Percentiles rank a stretch among this genome's conserved stretches.
phyloP scores from a whole-genome alignment of 1,140 invertebrate species.

The Spodoptera frugiperda region DNA sequence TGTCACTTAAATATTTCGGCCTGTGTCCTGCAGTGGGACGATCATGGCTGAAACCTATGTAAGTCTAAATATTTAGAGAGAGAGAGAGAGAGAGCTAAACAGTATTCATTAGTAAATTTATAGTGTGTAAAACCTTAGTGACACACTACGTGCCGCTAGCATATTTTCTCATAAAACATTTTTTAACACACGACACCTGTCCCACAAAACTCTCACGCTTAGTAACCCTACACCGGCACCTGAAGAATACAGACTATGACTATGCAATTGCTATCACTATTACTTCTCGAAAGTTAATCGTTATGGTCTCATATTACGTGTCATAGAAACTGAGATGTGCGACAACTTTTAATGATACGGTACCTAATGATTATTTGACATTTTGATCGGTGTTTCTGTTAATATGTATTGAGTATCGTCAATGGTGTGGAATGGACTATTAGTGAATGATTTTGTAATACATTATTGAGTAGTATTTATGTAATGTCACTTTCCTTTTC shows the following conservation, averaged over 20 bases:
- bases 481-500: no score
- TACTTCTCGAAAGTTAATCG: slow-evolving; percentile 42
- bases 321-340: slow-evolving; percentile 26
- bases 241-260: slow-evolving; percentile 54
- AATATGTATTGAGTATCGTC: neutral
- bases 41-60: no score
- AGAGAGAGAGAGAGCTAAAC: no score
- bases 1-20: no score
- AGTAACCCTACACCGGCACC: slow-evolving; percentile 51
- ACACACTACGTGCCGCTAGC: no score
- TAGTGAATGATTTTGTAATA: neutral
- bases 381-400: slow-evolving; percentile 9
- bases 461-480: neutral
- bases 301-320: slow-evolving; percentile 18
- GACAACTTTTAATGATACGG: slow-evolving; percentile 23
- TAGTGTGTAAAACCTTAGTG: no score
- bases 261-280: slow-evolving; percentile 64
- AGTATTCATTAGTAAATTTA: no score
- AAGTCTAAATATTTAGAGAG: no score
- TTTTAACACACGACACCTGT: neutral
- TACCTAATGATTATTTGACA: slow-evolving; percentile 21
- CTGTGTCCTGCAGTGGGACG: no score
- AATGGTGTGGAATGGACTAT: neutral
- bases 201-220: slow-evolving; percentile 35
- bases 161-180: neutral